Evolutionary conservation across 2,888 invertebrate species (phyloP), one percentile per base, ranked within the genome.

Genomic region (Agonopterix arenella): DNA sequence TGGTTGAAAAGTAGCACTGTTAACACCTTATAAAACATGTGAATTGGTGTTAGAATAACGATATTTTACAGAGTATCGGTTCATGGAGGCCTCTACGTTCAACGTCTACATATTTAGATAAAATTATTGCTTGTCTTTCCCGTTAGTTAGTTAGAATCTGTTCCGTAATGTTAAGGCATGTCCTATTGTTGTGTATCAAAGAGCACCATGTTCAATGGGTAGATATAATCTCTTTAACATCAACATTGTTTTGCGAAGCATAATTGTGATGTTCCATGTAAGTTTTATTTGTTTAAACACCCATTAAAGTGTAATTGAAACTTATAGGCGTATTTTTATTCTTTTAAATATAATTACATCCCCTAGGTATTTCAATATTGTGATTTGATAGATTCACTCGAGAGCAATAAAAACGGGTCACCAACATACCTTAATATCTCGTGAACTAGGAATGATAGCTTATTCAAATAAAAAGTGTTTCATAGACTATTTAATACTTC

Each of bases 191-290:
- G 66, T 71, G 60, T 62, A 57, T 59, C 53, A 53, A 62, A 66
- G 60, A 64, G 60, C 57, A 56, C 58, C 57, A 61, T 57, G 53
- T 51, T 54, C 58, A 51, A 55, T 59, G 60, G 60, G 60, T 56
- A 62, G 59, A 62, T 60, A 54, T 60, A 52, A 80, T 79, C 77
- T 79, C 73, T 56, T 66, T 68, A 66, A 78, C 80, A 77, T 79
- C 78, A 71, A 78, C 66, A 80, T 84, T 80, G 70, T 80, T 83
- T 89, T 84, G 84, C 85, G 80, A 89, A 89, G 89, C 89, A 89
- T 89, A 84, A 86, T 85, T 90, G 89, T 90, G 89, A 90, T 89
- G 89, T 88, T 88, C 83, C 75, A 79, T 84, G 81, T 89, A 84
- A 83, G 84, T 84, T 80, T 79, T 75, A 66, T 82, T 84, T 82